Evolutionary conservation across 2,888 invertebrate genomes (phyloP).

Genomic region (Acronicta alni): DNA sequence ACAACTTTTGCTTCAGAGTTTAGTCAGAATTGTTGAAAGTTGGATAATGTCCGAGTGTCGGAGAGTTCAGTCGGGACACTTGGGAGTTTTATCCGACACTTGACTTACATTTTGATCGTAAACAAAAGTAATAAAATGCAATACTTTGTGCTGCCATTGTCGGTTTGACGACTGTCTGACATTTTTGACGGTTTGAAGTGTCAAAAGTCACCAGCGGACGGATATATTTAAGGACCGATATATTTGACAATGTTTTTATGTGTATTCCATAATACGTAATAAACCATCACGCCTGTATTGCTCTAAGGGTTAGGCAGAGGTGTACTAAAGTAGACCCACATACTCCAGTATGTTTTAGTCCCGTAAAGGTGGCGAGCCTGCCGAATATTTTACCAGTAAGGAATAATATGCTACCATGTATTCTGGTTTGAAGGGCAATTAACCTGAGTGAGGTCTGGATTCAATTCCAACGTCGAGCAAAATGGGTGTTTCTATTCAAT

Average conservation of each 20-base stretch:
- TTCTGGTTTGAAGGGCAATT: too few relatives aligned
- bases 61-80: conserved; percentile 33
- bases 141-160: conserved; percentile 55
- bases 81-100: conserved; percentile 60
- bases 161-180: conserved; percentile 33
- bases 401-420: too few relatives aligned
- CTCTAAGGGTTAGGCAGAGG: too few relatives aligned
- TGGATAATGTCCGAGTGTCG: conserved; percentile 34
- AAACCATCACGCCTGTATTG: too few relatives aligned
- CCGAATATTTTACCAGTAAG: too few relatives aligned
- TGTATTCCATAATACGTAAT: too few relatives aligned
- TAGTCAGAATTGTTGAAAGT: conserved; percentile 55
- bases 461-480: too few relatives aligned
- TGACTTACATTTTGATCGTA: conserved; percentile 56
- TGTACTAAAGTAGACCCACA: too few relatives aligned
- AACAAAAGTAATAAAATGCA: conserved; percentile 58
- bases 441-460: too few relatives aligned
- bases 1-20: conserved; percentile 54
- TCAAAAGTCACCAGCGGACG: neutral
- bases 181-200: conserved; percentile 16
- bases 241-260: neutral
- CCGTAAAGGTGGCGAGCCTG: too few relatives aligned
- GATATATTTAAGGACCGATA: neutral
- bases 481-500: too few relatives aligned
- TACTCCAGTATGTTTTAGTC: too few relatives aligned